Base-by-base conservation (phyloP, 2,113 vertebrate genomes). In the Carassius carassius region DNA sequence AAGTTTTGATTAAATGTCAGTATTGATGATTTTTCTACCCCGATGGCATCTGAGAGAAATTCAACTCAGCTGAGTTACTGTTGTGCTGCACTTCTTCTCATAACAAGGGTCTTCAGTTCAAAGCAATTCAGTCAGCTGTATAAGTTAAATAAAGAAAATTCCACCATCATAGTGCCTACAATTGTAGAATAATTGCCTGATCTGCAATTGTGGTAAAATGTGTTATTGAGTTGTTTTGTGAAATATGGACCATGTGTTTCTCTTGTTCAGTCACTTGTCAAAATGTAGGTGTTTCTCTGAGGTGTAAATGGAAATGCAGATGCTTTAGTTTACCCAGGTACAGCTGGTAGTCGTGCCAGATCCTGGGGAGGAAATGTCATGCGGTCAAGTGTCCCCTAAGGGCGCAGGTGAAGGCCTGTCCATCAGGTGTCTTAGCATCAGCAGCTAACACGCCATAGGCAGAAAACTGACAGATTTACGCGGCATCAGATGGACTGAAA, bases 351-450 rank as follows among this genome's bases (percentile, higher is more conserved):
- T 23, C 69, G 21, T 78, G 51, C 70, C 76, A 70, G 44, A 29
- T 54, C 29, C 69, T 76, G 41, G 21, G 21, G 72, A 72, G 63
- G 73, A 76, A 51, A 63, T 35, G 16, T n/a, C 65, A 25, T 84
- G 72, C 54, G 72, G 87, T 84, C 72, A 81, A 65, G 72, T 65
- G 62, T 84, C 80, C 87, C 85, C 82, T 63, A 25, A 44, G 74
- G 85, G 82, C 82, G 63, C 78, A 75, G 82, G 84, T 84, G 58
- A 32, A 81, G 62, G 60, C 85, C 81, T 60, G 76, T 80, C 77
- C 85, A 75, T 84, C 87, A 88, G 84, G 84, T 84, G 67, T 84
- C 81, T 54, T 74, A 65, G 70, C 72, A 47, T 73, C 65, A 81
- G 29, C 74, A 72, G 74, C 67, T 78, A 83, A 47, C 60, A 51